Conservation (phyloP, 2,888 invertebrate genomes). For the Horisme vitalbata region DNA sequence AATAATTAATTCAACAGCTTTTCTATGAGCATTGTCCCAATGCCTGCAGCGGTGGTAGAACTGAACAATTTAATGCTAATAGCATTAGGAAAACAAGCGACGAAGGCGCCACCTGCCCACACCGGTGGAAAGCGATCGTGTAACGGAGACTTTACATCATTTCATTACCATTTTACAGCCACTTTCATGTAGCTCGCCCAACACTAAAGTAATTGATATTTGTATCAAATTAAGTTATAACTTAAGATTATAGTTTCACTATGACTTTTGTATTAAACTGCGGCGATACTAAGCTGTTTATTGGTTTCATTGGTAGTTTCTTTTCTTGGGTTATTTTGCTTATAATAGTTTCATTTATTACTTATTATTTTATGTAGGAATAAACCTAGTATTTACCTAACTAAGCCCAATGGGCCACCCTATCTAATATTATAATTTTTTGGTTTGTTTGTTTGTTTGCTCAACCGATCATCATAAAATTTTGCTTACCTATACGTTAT, state of each 20-base stretch:
- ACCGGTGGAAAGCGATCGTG: constrained; percentile 43
- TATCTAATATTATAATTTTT: too few species aligned
- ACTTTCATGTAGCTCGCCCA: constrained; percentile 44
- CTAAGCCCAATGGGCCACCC: too few species aligned
- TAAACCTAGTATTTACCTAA: too few species aligned
- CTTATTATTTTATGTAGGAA: too few species aligned
- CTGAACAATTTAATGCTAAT: constrained; percentile 24
- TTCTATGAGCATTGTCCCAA: constrained; percentile 10
- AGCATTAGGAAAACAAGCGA: constrained; percentile 32
- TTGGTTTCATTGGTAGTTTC: constrained; percentile 8
- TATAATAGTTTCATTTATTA: not conserved
- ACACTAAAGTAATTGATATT: constrained; percentile 39
- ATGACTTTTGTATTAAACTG: constrained; percentile 14
- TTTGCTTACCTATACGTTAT: too few species aligned
- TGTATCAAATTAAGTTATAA: constrained; percentile 35
- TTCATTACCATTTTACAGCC: constrained; percentile 54
- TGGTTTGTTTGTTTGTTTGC: too few species aligned
- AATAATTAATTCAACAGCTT: not conserved
- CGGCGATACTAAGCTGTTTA: constrained; percentile 5
- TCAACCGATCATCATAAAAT: too few species aligned
- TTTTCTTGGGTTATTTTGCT: not conserved
- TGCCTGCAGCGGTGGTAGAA: constrained; percentile 7
- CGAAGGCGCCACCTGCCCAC: constrained; percentile 63
- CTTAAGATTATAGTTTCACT: constrained; percentile 28
- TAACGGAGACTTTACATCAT: constrained; percentile 46